phyloP scores from a whole-genome alignment of 2,797 vertebrate genomes.

The Sebastes minor region DNA sequence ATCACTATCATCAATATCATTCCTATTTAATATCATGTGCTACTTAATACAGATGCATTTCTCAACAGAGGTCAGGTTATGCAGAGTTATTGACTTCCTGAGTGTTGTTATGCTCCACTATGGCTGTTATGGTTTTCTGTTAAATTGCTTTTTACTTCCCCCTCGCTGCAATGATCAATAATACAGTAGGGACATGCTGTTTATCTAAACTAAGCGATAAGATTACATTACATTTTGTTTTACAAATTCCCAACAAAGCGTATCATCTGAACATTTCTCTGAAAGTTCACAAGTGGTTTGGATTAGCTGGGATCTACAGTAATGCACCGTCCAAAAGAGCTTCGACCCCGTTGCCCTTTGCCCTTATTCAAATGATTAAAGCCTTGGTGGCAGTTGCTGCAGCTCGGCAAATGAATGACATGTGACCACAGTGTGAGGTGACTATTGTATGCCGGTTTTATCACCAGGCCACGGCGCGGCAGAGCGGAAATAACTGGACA shows the following conservation, averaged over 20 bases:
- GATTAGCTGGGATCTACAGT: conserved; percentile 52
- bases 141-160: conserved; percentile 22
- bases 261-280: conserved; percentile 30
- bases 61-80: conserved; percentile 34
- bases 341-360: conserved; percentile 26
- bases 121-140: conserved; percentile 29
- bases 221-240: background rate
- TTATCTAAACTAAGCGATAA: background rate
- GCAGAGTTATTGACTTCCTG: conserved; percentile 46
- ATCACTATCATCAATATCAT: conserved; percentile 45
- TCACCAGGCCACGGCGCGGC: conserved; percentile 39
- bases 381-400: conserved; percentile 17
- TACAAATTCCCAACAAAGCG: background rate
- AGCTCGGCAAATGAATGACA: conserved; percentile 60
- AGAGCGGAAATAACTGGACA: conserved; percentile 74
- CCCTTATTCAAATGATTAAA: conserved; percentile 51
- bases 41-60: conserved; percentile 44
- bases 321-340: conserved; percentile 39
- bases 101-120: conserved; percentile 38
- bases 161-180: conserved; percentile 7
- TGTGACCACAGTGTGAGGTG: conserved; percentile 62
- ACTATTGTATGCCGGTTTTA: conserved; percentile 52
- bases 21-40: conserved; percentile 37
- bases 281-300: conserved; percentile 41
- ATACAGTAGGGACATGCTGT: background rate